phyloP scores from a whole-genome alignment of 2,888 invertebrate genomes.

The Pseudolycoriella hygida region DNA sequence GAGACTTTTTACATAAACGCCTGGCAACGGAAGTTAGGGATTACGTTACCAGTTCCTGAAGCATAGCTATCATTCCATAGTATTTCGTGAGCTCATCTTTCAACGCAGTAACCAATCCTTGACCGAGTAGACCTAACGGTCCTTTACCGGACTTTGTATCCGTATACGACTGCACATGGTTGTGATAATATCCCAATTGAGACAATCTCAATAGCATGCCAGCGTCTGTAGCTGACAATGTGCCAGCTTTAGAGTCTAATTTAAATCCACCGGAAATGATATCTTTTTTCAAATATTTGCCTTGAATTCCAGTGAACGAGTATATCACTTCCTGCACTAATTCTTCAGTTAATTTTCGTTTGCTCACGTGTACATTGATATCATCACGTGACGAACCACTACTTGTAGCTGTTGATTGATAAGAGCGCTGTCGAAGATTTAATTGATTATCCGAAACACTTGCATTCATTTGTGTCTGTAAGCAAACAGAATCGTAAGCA shows the following conservation, averaged over 20 bases:
- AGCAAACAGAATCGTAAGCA: not conserved
- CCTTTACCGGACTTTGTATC: conserved; percentile 49
- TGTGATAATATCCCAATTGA: conserved; percentile 62
- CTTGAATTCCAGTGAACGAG: conserved; percentile 76
- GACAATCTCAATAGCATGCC: conserved; percentile 54
- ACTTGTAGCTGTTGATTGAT: not conserved
- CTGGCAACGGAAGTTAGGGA: conserved; percentile 13
- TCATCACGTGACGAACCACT: not conserved
- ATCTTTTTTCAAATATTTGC: conserved; percentile 52
- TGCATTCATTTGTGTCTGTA: not conserved
- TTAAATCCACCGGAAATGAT: conserved; percentile 40
- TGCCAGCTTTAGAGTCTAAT: conserved; percentile 35
- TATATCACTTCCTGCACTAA: conserved; percentile 64
- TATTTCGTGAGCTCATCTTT: conserved; percentile 74
- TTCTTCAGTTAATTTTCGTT: conserved; percentile 18
- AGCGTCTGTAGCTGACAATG: conserved; percentile 36
- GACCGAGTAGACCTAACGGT: conserved; percentile 58
- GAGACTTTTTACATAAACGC: no score
- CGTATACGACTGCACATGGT: conserved; percentile 61
- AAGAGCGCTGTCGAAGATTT: not conserved
- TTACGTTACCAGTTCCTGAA: conserved; percentile 61
- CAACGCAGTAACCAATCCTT: conserved; percentile 71
- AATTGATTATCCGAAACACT: not conserved
- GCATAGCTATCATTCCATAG: conserved; percentile 69
- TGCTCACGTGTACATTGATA: not conserved